phyloP scores from a whole-genome alignment of 2,888 invertebrate species.

The Andrena bicolor region DNA sequence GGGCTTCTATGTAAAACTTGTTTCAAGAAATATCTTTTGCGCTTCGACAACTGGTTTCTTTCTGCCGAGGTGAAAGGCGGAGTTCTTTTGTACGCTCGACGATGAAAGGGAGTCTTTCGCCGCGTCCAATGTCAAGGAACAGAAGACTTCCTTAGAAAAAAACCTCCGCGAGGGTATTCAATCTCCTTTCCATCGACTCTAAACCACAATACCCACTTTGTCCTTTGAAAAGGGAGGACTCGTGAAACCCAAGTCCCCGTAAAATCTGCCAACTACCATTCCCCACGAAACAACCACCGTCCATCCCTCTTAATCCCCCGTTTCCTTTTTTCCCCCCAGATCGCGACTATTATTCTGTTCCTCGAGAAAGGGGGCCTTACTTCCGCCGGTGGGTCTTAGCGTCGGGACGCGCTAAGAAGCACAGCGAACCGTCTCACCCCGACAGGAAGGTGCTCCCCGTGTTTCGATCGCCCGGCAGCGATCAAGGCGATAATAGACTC shows the following conservation, averaged over 20 bases:
- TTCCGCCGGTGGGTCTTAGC: not conserved
- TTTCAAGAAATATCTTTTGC: not conserved
- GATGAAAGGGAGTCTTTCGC: not conserved
- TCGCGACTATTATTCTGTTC: no score
- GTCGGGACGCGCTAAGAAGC: not conserved
- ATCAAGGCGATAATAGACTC: constrained; percentile 53
- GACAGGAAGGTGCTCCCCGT: constrained; percentile 13
- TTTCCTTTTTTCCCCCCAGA: no score
- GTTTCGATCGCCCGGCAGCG: constrained; percentile 57
- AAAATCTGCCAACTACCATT: no score
- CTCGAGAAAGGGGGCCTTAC: not conserved
- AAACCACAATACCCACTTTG: not conserved
- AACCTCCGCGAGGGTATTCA: not conserved
- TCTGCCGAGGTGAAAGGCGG: not conserved
- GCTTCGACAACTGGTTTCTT: not conserved
- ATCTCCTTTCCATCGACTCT: not conserved
- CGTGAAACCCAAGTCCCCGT: no score
- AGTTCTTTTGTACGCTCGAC: not conserved
- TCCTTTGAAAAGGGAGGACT: not conserved
- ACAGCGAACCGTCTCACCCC: constrained; percentile 1
- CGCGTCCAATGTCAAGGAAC: constrained; percentile 1
- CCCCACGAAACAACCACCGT: no score
- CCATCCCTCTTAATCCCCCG: no score
- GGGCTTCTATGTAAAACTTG: no score
- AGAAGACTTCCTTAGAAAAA: not conserved